These are phyloP conservation scores for Clinocottus analis DNA, from an alignment of 2,113 vertebrate species.

Conservation along the genomic window DNA sequence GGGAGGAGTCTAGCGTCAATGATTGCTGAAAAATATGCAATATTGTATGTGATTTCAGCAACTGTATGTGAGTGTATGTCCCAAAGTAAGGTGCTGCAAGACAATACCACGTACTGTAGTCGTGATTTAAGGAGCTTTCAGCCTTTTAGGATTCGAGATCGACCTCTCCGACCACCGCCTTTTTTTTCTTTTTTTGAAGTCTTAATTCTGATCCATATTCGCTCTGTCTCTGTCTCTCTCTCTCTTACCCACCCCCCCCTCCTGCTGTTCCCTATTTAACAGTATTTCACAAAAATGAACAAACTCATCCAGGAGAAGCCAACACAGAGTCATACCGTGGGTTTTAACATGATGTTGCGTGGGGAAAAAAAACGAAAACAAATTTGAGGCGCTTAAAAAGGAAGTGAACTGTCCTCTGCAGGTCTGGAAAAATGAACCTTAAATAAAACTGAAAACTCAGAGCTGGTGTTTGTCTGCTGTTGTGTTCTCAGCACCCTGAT, in stretches of 20 bases:
- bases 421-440: constrained; percentile 97
- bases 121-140: constrained; percentile 57
- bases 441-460: constrained; percentile 99
- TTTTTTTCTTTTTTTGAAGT: constrained; percentile 69
- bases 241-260: constrained; percentile 41
- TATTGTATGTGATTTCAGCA: constrained; percentile 67
- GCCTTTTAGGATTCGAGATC: constrained; percentile 58
- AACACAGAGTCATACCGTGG: constrained; percentile 77
- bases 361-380: constrained; percentile 54
- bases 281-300: constrained; percentile 92
- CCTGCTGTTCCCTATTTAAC: constrained; percentile 88
- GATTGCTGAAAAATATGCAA: constrained; percentile 73
- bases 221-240: constrained; percentile 59
- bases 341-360: constrained; percentile 82
- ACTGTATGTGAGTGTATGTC: constrained; percentile 54
- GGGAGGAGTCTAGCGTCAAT: constrained; percentile 50
- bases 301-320: constrained; percentile 85
- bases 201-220: constrained; percentile 89
- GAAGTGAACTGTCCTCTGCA: constrained; percentile 98
- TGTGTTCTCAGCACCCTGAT: constrained; percentile 36
- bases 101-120: constrained; percentile 71
- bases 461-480: constrained; percentile 78
- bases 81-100: constrained; percentile 68
- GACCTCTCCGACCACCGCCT: constrained; percentile 60
- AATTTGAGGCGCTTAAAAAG: constrained; percentile 87